Base-by-base conservation (phyloP, 92 coral and sea anemone genomes). In the Heliopora coerulea region DNA sequence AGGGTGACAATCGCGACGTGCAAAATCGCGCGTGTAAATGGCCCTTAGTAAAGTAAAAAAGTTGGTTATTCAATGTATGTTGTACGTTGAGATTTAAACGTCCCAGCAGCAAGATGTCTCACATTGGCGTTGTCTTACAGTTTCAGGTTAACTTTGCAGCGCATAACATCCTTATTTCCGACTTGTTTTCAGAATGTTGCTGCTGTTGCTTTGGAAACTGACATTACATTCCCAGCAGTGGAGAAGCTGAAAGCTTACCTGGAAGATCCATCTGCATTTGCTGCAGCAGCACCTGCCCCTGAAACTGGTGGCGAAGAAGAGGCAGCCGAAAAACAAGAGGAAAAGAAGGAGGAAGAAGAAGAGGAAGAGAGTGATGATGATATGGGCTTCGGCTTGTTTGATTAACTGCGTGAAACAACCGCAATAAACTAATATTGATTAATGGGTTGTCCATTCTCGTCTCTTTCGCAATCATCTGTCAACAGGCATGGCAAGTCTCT, bases 311-410 rank as follows among this genome's bases (percentile, higher is more conserved):
- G 79, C 17, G 84, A 79, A 30, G 88, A 67, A 13, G 86, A 83
- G 63, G 90, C 80, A 27, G 59, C 75, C n/a, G 83, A 86, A 61
- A 14, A 32, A 33, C 10, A 62, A 39, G 68, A 31, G 15, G 73
- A 66, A 27, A 83, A 91, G 86, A 76, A 86, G 65, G 96, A 87
- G 40, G 89, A 88, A n/a, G 96, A 92, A 54, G 89, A 88, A 33
- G 96, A 87, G 54, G 97, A 91, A 49, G 96, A 92, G 74, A 93
- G 96, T 84, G 98, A 93, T 82, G 98, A 93, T 21, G 96, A 90
- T 39, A 93, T 93, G 95, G 98, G 98, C 75, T 93, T 93, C 40
- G 98, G 96, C 30, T 78, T 93, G 90, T 93, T 93, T 84, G 98
- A 88, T 35, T 3, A 48, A 0, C 8, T 10, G 10, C 54, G 23